phyloP scores from a whole-genome alignment of 2,797 vertebrate genomes.

The Tarsius wallacei region DNA sequence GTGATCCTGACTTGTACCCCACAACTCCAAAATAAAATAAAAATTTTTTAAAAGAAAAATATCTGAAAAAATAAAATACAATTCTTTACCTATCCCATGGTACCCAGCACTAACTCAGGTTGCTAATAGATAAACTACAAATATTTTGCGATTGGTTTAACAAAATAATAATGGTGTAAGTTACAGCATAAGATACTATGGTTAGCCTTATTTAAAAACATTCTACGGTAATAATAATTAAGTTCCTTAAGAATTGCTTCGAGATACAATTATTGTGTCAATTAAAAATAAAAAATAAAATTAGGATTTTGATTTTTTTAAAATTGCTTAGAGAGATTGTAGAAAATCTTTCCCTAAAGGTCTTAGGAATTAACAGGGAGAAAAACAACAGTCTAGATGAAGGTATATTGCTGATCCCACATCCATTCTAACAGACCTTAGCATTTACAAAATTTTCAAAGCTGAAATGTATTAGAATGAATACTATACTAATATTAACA shows the following conservation, averaged over 20 bases:
- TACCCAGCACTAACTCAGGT: neutral
- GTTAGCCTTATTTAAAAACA: conserved; percentile 44
- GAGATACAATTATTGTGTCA: neutral
- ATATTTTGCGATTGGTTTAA: conserved; percentile 32
- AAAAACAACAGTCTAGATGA: conserved; percentile 40
- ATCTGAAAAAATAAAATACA: no score
- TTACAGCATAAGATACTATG: neutral
- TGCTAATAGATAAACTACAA: conserved; percentile 49
- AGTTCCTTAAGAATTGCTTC: conserved; percentile 57
- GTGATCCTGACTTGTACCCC: no score
- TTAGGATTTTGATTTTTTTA: neutral
- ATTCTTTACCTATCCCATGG: neutral
- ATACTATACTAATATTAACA: conserved; percentile 50
- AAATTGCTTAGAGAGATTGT: neutral
- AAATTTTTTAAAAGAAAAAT: no score
- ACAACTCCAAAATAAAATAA: no score
- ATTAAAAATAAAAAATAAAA: neutral
- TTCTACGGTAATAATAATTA: neutral
- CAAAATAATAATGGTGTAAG: conserved; percentile 49
- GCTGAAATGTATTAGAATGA: conserved; percentile 63
- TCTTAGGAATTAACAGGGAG: neutral
- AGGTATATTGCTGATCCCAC: neutral
- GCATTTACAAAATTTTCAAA: conserved; percentile 63
- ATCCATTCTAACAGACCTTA: conserved; percentile 20
- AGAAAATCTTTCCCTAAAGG: conserved; percentile 43